Percentiles rank a stretch among this genome's conserved stretches.
These are phyloP conservation scores for Synergus itoensis DNA, from an alignment of 2,888 invertebrate genomes.

Conservation along the genomic window DNA sequence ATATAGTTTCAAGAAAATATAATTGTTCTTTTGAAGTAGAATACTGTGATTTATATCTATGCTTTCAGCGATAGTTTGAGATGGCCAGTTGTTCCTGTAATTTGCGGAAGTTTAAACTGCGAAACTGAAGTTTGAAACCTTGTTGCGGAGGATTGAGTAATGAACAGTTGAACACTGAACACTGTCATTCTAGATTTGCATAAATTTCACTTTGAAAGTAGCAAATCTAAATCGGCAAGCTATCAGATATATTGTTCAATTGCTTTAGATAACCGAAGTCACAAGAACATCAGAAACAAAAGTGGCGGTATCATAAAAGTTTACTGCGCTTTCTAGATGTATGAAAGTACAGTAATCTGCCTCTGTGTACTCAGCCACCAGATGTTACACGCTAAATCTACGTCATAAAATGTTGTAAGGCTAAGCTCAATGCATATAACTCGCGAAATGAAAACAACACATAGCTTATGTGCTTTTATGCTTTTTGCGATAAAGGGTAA, in stretches of 20 bases:
- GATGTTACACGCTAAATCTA: constrained; percentile 9
- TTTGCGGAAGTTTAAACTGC: not conserved
- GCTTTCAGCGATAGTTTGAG: not conserved
- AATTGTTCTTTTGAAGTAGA: too few species aligned
- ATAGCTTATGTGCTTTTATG: not conserved
- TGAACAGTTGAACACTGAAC: not conserved
- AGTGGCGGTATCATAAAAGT: constrained; percentile 27
- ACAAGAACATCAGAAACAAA: not conserved
- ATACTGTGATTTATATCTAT: too few species aligned
- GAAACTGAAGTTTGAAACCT: not conserved
- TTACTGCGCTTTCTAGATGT: constrained; percentile 10
- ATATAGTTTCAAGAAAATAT: too few species aligned
- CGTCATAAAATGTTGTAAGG: not conserved
- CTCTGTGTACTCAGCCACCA: constrained; percentile 14
- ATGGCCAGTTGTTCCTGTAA: not conserved
- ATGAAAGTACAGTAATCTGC: constrained; percentile 13
- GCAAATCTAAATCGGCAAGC: not conserved
- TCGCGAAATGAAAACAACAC: not conserved
- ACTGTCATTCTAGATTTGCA: not conserved
- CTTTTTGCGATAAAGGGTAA: not conserved
- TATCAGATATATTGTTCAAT: not conserved
- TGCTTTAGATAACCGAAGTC: not conserved
- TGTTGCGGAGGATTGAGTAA: not conserved
- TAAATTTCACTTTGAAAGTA: not conserved
- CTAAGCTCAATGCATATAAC: not conserved